Evolutionary conservation across 2,888 invertebrate genomes (phyloP).

Genomic region (Eupelmus urozonus): DNA sequence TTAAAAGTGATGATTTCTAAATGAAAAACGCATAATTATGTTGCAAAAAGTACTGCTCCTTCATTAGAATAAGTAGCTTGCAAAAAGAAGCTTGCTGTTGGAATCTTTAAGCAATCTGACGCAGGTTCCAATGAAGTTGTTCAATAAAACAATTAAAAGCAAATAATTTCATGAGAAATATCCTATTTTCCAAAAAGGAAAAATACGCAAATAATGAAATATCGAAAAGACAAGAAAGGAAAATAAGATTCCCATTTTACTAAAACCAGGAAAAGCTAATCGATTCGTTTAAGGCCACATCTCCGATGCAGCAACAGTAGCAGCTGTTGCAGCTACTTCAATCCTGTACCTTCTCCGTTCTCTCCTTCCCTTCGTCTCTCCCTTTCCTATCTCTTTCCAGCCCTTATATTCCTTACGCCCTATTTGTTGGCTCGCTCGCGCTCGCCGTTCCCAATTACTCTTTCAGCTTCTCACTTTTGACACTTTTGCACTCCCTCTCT

Average conservation of each 20-base stretch:
- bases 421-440: not conserved
- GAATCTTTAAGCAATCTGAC: too few species aligned
- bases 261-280: slow-evolving; percentile 11
- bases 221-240: not conserved
- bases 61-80: too few species aligned
- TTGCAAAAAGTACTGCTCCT: too few species aligned
- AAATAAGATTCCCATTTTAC: not conserved
- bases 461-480: slow-evolving; percentile 31
- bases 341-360: not conserved
- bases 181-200: not conserved
- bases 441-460: slow-evolving; percentile 45
- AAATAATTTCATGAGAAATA: not conserved
- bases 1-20: too few species aligned
- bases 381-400: not conserved
- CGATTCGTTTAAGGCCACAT: slow-evolving; percentile 28
- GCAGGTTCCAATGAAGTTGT: too few species aligned
- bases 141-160: not conserved
- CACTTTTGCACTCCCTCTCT: not conserved
- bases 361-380: not conserved
- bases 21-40: too few species aligned
- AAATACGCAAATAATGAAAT: not conserved
- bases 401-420: not conserved
- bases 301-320: slow-evolving; percentile 7
- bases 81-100: too few species aligned
- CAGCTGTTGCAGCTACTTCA: not conserved